Base-by-base conservation (phyloP, 1,140 invertebrate species). In the Euborellia annulipes region DNA sequence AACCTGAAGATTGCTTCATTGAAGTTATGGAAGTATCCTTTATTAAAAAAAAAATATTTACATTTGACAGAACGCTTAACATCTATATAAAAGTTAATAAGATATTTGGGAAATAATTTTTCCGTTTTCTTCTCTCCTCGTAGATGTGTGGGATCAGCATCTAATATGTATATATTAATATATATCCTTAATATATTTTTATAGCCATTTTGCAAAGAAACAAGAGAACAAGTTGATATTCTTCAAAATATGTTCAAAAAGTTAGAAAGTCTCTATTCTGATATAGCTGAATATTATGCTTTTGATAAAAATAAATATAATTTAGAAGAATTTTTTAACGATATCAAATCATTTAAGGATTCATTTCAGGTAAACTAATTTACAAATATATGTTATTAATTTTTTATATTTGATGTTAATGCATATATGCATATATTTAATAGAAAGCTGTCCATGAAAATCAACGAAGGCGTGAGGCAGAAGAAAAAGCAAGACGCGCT, bases 261-360 rank as follows among this genome's bases (percentile, higher is more conserved):
- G 61, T 91, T 97, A 83, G 87, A 91, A 49, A 72, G 68, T 20
- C 57, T 91, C 0, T 98, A 85, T 64, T 72, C 71, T 17, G 80
- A 85, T 40, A 65, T 96, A 8, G 77, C 87, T 0, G 90, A 94
- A 58, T 97, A 85, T 62, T 97, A 81, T 63, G 75, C 81, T 2
- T 98, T 98, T 66, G 93, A 98, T 58, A 78, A 82, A 13, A 78
- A 79, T 50, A 97, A 97, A 62, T 98, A 96, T 58, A 79, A 82
- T 0, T 75, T 96, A 44, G 93, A 97, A 56, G 93, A 98, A 60
- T 96, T 97, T 68, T 96, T 98, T 62, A 73, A 72, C 0, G 94
- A 98, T 58, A 75, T 98, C 38, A 96, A 95, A 66, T 82, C 76
- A 1, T 98, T 98, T 59, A 95, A 93, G 61, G 88, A 93, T 60